Evolutionary conservation across 2,888 invertebrate genomes (phyloP).

Genomic region (Lithophane ornitopus): DNA sequence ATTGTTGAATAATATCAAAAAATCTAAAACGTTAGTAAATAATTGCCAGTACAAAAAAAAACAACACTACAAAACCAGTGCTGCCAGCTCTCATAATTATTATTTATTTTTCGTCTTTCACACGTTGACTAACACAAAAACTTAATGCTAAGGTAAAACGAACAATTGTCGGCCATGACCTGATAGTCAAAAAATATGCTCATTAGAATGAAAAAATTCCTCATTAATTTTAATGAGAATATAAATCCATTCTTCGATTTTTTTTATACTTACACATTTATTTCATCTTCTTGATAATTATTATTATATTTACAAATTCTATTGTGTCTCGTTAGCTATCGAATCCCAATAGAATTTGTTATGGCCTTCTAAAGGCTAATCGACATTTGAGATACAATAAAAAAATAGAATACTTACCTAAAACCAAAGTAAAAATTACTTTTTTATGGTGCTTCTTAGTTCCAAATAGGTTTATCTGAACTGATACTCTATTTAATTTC

Average conservation of each 20-base stretch:
- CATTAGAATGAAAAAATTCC: background rate
- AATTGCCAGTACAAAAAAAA: conserved; percentile 59
- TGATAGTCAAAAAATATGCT: background rate
- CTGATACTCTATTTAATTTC: background rate
- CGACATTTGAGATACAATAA: too few species aligned
- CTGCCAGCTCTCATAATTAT: conserved; percentile 50
- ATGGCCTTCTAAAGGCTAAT: too few species aligned
- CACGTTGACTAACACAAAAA: conserved; percentile 63
- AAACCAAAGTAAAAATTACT: background rate
- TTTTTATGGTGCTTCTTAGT: background rate
- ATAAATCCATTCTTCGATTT: background rate
- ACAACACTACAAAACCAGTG: conserved; percentile 47
- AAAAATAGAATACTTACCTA: background rate
- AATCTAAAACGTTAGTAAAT: background rate
- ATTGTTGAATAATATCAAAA: background rate
- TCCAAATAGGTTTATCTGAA: background rate
- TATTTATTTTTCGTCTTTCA: conserved; percentile 48
- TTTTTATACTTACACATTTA: background rate
- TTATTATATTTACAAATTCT: too few species aligned
- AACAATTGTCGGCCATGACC: conserved; percentile 33
- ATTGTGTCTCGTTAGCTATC: too few species aligned
- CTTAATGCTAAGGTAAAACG: conserved; percentile 45
- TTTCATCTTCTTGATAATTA: background rate
- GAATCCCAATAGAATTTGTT: too few species aligned
- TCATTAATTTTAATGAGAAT: background rate